Evolutionary conservation across 2,113 vertebrate species (phyloP).

Genomic region (Procavia capensis): DNA sequence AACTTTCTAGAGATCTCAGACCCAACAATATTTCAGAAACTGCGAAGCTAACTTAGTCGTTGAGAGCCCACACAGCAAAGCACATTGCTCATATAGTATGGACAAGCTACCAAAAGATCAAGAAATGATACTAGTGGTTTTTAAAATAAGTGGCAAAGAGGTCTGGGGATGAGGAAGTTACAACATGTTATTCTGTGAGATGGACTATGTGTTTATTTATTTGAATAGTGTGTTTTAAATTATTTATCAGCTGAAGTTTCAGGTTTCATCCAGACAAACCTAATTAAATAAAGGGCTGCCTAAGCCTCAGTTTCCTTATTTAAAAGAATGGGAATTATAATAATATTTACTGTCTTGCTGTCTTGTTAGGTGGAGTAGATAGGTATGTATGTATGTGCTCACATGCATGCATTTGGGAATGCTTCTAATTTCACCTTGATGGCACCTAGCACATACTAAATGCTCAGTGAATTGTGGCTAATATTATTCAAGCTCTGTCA

Average conservation of each 20-base stretch:
- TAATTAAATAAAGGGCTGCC: not conserved
- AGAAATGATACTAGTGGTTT: not conserved
- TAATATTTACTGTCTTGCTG: not conserved
- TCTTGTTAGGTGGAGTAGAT: not conserved
- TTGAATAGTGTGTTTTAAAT: conserved; percentile 36
- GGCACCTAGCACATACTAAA: not conserved
- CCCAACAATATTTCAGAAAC: conserved; percentile 23
- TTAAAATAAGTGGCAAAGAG: conserved; percentile 43
- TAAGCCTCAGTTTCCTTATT: not conserved
- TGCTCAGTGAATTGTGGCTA: conserved; percentile 20
- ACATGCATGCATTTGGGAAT: not conserved
- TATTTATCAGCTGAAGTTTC: not conserved
- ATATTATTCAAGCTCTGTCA: not conserved
- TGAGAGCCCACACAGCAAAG: conserved; percentile 17
- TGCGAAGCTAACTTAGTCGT: conserved; percentile 5
- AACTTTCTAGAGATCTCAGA: conserved; percentile 1
- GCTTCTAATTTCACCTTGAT: not conserved
- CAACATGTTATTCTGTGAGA: conserved; percentile 1
- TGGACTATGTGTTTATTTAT: not conserved
- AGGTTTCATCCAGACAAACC: not conserved
- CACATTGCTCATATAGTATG: not conserved
- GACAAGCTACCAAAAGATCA: not conserved
- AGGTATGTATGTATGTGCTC: not conserved
- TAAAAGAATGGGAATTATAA: not conserved
- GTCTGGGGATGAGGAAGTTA: not conserved